Evolutionary conservation across 2,888 invertebrate genomes (phyloP), one percentile per base, ranked within the genome.

Genomic region (Leptopilina drosophilae): DNA sequence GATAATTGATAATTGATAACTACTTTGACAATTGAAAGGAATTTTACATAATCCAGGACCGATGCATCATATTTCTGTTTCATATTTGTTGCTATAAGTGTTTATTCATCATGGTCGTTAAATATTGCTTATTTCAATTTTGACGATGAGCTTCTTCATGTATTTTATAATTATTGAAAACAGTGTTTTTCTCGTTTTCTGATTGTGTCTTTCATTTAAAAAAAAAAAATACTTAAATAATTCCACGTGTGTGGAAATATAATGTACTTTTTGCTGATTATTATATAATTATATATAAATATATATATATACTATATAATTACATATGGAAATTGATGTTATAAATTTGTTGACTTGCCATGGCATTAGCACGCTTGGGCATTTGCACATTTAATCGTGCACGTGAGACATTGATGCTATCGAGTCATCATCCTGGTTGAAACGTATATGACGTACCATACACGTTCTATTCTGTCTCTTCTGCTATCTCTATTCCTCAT

Each of bases 341-440:
- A 42, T 42, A 42, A 42, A 42, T 42, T 42, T 42, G 42, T 42
- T 33, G 26, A 20, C 9, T 53, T 53, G 67, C 46, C 49, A 66
- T 67, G 49, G 49, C 46, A 69, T 69, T 33, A 49, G 69, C 69
- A 53, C 69, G 69, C 69, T 69, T 66, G 66, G 42, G 66, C 66
- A 66, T 46, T 15, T 66, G 46, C 66, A 67, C 46, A 67, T 53
- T 33, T 69, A 12, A 14, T 49, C 53, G 69, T 33, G 69, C 69
- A 56, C 56, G 53, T 56, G 49, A 53, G 33, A 56, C 56, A 73
- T n/a, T 73, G 73, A 56, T 73, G 73, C 56, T 73, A 73, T 53
- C 33, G n/a, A 33, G 73, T 56, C 73, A 73, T 73, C 73, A 56
- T 73, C 53, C 73, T 73, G 73, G 73, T 73, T 49, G 73, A 56